Percentiles rank a stretch among this genome's conserved stretches.
Evolutionary conservation across 2,113 vertebrate species (phyloP).

Genomic region (Tonatia bakeri): DNA sequence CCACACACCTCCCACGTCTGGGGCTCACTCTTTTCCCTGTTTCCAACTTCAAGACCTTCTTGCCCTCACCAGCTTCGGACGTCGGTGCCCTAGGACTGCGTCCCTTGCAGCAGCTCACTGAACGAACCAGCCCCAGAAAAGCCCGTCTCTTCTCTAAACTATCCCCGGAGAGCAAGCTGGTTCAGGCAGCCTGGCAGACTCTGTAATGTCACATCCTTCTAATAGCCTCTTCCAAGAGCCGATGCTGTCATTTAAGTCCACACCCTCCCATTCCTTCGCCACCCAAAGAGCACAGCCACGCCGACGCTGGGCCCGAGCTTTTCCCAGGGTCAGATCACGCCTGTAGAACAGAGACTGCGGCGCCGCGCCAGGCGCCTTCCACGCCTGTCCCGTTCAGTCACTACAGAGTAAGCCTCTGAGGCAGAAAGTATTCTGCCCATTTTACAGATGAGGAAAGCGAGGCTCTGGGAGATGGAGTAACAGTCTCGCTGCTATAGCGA

Average conservation of each 20-base stretch:
- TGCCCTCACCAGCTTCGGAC: neutral
- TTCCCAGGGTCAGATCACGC: neutral
- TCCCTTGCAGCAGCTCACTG: neutral
- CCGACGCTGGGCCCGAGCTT: neutral
- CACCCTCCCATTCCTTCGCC: neutral
- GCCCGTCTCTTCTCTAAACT: neutral
- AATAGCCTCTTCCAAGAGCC: neutral
- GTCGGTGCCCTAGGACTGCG: neutral
- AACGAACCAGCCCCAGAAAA: neutral
- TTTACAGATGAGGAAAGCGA: constrained; percentile 20
- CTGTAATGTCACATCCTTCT: neutral
- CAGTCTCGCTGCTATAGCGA: neutral
- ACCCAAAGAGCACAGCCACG: neutral
- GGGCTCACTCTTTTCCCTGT: neutral
- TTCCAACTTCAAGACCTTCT: neutral
- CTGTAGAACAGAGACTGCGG: neutral
- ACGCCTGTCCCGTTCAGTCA: neutral
- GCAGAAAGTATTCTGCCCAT: neutral
- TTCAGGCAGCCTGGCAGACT: neutral
- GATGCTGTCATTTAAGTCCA: neutral
- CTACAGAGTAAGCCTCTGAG: neutral
- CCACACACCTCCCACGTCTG: neutral
- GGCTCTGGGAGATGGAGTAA: neutral
- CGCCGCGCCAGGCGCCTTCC: neutral
- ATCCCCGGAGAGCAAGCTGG: neutral